Percentiles rank a stretch among this genome's conserved stretches.
phyloP scores from a whole-genome alignment of 2,888 invertebrate genomes.

The Limnephilus marmoratus region DNA sequence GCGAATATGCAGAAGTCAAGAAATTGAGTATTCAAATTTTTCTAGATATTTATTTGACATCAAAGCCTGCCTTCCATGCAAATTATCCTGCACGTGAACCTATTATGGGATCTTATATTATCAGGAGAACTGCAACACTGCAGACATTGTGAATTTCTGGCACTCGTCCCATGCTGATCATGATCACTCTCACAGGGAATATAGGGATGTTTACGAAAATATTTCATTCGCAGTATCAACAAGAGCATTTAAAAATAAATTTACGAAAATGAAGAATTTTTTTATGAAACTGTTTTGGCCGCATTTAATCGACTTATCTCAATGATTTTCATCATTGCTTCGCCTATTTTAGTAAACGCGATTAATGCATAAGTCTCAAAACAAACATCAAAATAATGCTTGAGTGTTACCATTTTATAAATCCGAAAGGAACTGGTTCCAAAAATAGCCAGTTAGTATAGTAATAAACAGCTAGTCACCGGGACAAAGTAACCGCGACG shows the following conservation, averaged over 20 bases:
- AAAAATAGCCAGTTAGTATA: no score
- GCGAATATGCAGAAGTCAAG: not conserved
- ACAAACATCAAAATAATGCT: not conserved
- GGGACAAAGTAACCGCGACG: no score
- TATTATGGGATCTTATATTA: not conserved
- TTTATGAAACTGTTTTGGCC: not conserved
- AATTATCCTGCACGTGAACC: not conserved
- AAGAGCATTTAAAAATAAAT: not conserved
- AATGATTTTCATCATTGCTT: no score
- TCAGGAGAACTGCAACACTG: not conserved
- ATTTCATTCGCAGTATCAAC: not conserved
- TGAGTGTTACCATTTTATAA: no score
- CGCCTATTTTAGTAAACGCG: no score
- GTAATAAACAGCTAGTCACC: no score
- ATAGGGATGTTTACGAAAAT: not conserved
- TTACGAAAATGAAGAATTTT: not conserved
- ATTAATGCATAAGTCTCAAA: no score
- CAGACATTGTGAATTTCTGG: not conserved
- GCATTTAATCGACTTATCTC: not conserved
- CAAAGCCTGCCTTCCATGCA: not conserved
- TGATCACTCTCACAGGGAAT: not conserved
- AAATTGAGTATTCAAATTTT: not conserved
- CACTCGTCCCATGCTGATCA: not conserved
- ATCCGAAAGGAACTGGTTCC: no score
- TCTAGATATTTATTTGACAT: not conserved